Evolutionary conservation across 2,113 vertebrate species (phyloP).

Genomic region (Vireo altiloquus): DNA sequence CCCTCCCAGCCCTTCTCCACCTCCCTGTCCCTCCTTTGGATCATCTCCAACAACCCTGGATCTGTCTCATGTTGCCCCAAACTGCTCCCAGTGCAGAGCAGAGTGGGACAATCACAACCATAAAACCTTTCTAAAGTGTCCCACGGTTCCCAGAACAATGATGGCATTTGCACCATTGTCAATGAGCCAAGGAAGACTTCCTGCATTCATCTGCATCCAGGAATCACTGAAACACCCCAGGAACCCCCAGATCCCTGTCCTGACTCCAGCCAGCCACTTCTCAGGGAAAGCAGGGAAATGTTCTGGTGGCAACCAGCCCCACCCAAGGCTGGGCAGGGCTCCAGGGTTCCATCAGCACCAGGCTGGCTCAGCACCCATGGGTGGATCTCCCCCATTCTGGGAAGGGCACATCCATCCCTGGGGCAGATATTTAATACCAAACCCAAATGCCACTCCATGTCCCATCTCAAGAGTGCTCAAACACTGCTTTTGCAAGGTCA

Average conservation of each 20-base stretch:
- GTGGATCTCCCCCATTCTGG: rapidly evolving
- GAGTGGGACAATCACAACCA: background rate
- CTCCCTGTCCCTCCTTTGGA: background rate
- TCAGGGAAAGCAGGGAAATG: background rate
- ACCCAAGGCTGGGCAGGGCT: background rate
- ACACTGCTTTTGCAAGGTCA: background rate
- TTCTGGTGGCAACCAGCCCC: background rate
- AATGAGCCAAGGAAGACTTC: background rate
- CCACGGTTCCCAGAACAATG: rapidly evolving
- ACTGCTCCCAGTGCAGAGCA: background rate
- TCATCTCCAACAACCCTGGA: too few relatives aligned
- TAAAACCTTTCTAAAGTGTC: rapidly evolving
- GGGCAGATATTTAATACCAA: background rate
- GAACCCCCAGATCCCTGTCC: background rate
- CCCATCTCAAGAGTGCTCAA: background rate
- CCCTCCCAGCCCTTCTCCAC: background rate
- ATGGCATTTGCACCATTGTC: background rate
- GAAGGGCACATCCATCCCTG: background rate
- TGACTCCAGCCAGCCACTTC: background rate
- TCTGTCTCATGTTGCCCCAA: background rate
- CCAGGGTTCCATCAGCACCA: background rate
- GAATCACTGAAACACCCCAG: background rate
- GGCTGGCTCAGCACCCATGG: background rate
- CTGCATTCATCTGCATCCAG: background rate
- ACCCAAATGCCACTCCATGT: background rate